Evolutionary conservation across 2,113 vertebrate species (phyloP).

Genomic region (Caracal caracal): DNA sequence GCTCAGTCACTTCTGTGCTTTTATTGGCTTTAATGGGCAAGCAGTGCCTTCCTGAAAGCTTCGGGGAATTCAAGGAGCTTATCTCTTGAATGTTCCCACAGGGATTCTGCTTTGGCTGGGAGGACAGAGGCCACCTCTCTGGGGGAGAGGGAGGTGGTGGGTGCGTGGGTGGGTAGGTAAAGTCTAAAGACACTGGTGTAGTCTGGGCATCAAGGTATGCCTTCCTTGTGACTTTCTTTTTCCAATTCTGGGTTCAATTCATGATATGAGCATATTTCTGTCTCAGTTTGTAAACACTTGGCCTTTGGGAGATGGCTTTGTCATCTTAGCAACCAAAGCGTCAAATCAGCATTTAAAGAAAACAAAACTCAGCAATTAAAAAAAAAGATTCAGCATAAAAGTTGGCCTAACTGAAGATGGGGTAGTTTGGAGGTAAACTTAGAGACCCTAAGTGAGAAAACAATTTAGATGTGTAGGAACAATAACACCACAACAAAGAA

Average conservation of each 20-base stretch:
- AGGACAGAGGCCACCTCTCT: background rate
- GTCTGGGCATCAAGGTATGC: background rate
- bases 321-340: background rate
- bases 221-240: background rate
- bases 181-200: background rate
- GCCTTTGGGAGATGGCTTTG: background rate
- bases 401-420: background rate
- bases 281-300: background rate
- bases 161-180: too few species aligned
- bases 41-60: slow-evolving; percentile 6
- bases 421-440: slow-evolving; percentile 7
- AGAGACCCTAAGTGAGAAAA: background rate
- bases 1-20: background rate
- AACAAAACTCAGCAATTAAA: background rate
- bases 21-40: slow-evolving; percentile 44
- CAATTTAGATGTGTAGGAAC: background rate
- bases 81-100: background rate
- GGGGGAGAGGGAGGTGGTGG: background rate
- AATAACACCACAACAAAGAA: background rate
- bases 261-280: background rate
- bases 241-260: background rate
- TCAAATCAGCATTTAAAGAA: background rate
- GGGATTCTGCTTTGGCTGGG: background rate
- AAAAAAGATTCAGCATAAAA: background rate
- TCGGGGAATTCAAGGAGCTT: background rate